phyloP scores from a whole-genome alignment of 2,888 invertebrate genomes.

The Parnassius glacialis region DNA sequence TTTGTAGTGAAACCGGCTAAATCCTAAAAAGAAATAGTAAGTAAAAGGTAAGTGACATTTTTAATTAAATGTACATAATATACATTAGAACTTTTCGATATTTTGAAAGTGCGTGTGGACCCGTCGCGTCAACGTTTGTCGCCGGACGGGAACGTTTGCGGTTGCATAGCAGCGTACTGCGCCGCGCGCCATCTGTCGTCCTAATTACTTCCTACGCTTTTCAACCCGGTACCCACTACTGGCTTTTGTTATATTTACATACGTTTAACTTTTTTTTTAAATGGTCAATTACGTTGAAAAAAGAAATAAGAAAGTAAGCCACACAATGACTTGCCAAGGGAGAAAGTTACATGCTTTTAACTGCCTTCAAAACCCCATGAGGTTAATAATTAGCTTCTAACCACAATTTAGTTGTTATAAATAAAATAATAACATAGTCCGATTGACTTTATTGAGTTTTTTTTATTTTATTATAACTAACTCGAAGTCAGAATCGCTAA shows the following conservation, averaged over 20 bases:
- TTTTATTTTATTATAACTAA: no score
- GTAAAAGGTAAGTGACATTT: no score
- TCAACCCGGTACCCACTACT: slow-evolving; percentile 49
- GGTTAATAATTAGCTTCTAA: slow-evolving; percentile 62
- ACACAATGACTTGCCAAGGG: slow-evolving; percentile 53
- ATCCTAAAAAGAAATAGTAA: no score
- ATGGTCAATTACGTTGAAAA: slow-evolving; percentile 57
- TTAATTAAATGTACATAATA: no score
- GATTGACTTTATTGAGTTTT: no score
- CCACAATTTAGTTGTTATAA: slow-evolving; percentile 54
- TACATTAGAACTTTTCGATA: no score
- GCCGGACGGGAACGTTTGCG: slow-evolving; percentile 36
- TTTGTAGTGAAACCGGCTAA: no score
- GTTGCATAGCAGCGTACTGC: slow-evolving; percentile 36
- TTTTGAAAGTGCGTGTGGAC: not conserved
- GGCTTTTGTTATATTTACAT: slow-evolving; percentile 53
- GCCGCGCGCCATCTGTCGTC: slow-evolving; percentile 65
- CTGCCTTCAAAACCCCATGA: slow-evolving; percentile 61
- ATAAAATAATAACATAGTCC: slow-evolving; percentile 37
- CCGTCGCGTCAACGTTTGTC: slow-evolving; percentile 32
- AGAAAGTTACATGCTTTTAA: slow-evolving; percentile 58
- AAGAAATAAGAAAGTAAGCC: slow-evolving; percentile 71
- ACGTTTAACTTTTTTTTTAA: slow-evolving; percentile 61
- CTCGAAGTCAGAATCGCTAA: no score
- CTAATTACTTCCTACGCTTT: slow-evolving; percentile 74